phyloP scores from a whole-genome alignment of 2,113 vertebrate species.

The Tachysurus vachellii region DNA sequence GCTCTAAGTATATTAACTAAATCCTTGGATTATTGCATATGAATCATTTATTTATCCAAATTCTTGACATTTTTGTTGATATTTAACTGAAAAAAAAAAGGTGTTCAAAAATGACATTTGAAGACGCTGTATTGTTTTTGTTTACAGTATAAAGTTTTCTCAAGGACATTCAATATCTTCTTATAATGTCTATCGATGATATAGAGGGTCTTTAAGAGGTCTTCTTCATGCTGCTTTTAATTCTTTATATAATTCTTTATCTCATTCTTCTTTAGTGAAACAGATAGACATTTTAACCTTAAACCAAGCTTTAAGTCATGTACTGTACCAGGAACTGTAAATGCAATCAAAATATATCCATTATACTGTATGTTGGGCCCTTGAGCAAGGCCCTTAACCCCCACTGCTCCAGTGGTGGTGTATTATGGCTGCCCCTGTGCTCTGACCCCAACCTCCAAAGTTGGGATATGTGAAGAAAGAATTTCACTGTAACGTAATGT shows the following conservation, averaged over 20 bases:
- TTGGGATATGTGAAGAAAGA: no score
- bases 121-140: neutral
- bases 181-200: neutral
- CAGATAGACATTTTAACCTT: neutral
- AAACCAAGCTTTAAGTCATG: neutral
- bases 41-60: neutral
- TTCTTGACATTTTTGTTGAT: neutral
- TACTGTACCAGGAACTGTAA: neutral
- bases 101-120: neutral
- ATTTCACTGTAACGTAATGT: no score
- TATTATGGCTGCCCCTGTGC: no score
- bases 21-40: conserved; percentile 1
- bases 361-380: neutral
- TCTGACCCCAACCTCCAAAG: no score
- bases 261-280: neutral
- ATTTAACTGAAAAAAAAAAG: neutral
- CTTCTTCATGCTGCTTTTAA: neutral
- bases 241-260: neutral
- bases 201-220: neutral
- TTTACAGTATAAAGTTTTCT: neutral
- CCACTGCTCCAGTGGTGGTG: no score
- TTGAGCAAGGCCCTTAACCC: no score
- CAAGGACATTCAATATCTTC: neutral
- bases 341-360: neutral
- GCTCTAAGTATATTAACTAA: neutral